These are phyloP conservation scores for Opisthocomus hoazin DNA, from an alignment of 2,113 vertebrate species.

Conservation along the genomic window DNA sequence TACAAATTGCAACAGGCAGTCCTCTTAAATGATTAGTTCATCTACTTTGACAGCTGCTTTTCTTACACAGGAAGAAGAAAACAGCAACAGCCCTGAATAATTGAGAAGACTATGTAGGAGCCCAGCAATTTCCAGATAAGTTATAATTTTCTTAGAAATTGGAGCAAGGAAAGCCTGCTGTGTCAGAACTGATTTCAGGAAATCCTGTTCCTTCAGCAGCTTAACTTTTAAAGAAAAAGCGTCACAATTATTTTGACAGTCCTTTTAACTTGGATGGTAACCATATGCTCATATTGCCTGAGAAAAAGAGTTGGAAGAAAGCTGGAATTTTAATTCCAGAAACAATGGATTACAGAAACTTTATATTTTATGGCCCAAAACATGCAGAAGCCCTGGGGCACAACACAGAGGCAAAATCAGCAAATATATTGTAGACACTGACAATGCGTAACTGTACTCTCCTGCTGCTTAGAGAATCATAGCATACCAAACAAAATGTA, in stretches of 20 bases:
- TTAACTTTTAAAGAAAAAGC: neutral
- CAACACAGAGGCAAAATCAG: neutral
- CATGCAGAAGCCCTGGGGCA: neutral
- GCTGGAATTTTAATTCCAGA: neutral
- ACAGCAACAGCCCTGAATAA: neutral
- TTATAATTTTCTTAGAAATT: neutral
- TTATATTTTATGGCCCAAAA: neutral
- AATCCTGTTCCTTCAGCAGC: neutral
- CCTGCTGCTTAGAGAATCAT: neutral
- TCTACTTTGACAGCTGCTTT: neutral
- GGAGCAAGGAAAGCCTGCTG: neutral
- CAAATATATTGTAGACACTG: neutral
- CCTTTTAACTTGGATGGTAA: neutral
- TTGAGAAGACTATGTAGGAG: neutral
- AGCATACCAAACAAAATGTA: fast-evolving
- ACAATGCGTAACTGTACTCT: neutral
- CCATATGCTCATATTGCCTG: neutral
- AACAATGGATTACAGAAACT: neutral
- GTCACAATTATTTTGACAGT: neutral
- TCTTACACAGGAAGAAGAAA: neutral
- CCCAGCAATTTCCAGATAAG: neutral
- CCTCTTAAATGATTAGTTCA: neutral
- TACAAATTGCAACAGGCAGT: neutral
- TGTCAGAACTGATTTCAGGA: neutral
- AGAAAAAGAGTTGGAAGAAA: neutral